Percentiles rank a stretch among this genome's conserved stretches.
Conservation (phyloP, 2,888 invertebrate genomes). For the Eurois occulta region DNA sequence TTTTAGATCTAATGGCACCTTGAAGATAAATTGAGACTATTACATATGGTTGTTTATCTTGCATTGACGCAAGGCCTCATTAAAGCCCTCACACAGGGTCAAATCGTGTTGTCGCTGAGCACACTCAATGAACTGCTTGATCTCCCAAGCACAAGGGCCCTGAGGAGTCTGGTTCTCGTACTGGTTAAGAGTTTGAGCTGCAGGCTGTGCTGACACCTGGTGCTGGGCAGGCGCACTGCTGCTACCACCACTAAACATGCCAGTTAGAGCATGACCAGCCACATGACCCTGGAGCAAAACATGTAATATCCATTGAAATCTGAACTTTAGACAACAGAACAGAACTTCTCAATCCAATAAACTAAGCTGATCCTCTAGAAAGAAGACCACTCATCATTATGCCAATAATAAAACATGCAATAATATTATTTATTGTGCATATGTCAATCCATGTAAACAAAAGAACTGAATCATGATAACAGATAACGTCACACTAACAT, state of each 20-base stretch:
- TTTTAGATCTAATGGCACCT: conserved; percentile 67
- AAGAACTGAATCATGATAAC: conserved; percentile 73
- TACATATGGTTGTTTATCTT: conserved; percentile 94
- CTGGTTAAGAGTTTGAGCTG: conserved; percentile 81
- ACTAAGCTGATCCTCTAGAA: conserved; percentile 24
- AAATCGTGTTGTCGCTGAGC: conserved; percentile 97
- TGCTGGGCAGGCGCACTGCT: conserved; percentile 86
- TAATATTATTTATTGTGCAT: conserved; percentile 72
- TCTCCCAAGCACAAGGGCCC: conserved; percentile 98
- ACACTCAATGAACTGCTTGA: conserved; percentile 98
- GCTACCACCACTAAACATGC: conserved; percentile 93
- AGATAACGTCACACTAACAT: conserved; percentile 80
- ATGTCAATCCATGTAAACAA: conserved; percentile 73
- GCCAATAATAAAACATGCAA: conserved; percentile 56
- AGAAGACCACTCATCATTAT: conserved; percentile 31
- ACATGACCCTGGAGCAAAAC: conserved; percentile 94
- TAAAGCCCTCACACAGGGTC: conserved; percentile 98
- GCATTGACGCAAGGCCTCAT: conserved; percentile 99
- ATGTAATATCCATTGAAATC: conserved; percentile 24
- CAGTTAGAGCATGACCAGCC: conserved; percentile 97
- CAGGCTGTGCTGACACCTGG: conserved; percentile 81
- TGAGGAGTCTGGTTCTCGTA: conserved; percentile 88
- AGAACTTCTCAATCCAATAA: background rate
- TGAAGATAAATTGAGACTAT: conserved; percentile 43
- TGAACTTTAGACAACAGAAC: background rate